Evolutionary conservation across 1,140 invertebrate genomes (phyloP).

Genomic region (Ruditapes philippinarum): DNA sequence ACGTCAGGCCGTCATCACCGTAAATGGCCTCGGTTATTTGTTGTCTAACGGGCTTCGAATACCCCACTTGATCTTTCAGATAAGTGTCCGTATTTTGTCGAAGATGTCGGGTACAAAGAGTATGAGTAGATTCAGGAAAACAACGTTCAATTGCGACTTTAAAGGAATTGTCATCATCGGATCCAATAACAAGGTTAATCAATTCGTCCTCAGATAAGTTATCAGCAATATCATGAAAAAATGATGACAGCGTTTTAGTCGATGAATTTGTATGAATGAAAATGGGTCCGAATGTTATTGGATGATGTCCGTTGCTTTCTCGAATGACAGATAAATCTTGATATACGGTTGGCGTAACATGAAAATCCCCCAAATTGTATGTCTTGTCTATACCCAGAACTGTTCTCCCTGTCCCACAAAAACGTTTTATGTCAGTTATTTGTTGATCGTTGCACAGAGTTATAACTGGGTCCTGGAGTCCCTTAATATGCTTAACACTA

Average conservation of each 20-base stretch:
- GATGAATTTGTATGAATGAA: conserved; percentile 3
- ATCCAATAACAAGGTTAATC: background rate
- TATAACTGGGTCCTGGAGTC: background rate
- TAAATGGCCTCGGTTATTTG: background rate
- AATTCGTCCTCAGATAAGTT: background rate
- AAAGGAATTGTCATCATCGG: conserved; percentile 23
- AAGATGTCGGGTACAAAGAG: conserved; percentile 16
- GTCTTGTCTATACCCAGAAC: conserved; percentile 21
- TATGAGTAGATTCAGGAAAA: conserved; percentile 16
- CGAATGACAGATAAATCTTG: background rate
- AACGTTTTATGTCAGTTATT: conserved; percentile 12
- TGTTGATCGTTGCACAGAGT: background rate
- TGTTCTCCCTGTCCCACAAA: background rate
- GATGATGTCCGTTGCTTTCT: background rate
- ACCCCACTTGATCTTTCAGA: background rate
- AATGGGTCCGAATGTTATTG: conserved; percentile 22
- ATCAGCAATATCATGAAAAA: conserved; percentile 23
- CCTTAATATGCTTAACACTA: conserved; percentile 26
- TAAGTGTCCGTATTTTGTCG: background rate
- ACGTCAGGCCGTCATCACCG: background rate
- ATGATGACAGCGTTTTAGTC: background rate
- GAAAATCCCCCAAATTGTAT: conserved; percentile 25
- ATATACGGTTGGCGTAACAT: conserved; percentile 5
- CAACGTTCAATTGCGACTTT: background rate
- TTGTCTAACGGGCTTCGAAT: background rate